Evolutionary conservation across 2,888 invertebrate species (phyloP).

Genomic region (Tanytarsus gracilentus): DNA sequence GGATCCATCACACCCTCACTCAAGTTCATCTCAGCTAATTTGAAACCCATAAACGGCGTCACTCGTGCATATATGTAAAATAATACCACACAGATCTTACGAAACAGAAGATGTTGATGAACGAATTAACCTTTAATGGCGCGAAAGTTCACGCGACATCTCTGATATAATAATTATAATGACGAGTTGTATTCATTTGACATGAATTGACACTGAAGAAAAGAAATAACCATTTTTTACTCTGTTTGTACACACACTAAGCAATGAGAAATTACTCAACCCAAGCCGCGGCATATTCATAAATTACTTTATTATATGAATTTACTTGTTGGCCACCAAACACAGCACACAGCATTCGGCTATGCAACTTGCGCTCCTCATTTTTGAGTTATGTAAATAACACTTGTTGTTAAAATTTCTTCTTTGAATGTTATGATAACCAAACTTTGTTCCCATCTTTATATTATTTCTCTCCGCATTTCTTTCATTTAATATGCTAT

Average conservation of each 20-base stretch:
- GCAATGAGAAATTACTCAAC: constrained; percentile 27
- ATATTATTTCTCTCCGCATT: no score
- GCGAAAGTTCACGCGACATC: constrained; percentile 27
- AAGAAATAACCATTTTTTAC: background rate
- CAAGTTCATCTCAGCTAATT: no score
- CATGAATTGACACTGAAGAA: constrained; percentile 16
- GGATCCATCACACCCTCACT: no score
- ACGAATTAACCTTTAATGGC: constrained; percentile 23
- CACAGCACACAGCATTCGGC: background rate
- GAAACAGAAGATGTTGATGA: background rate
- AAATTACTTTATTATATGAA: background rate
- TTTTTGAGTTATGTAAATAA: constrained; percentile 23
- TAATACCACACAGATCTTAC: no score
- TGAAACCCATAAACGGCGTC: no score
- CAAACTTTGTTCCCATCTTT: no score
- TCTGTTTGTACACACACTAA: background rate
- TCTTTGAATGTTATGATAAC: constrained; percentile 17
- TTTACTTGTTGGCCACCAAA: constrained; percentile 1
- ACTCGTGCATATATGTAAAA: no score
- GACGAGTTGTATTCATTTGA: constrained; percentile 27
- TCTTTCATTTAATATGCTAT: no score
- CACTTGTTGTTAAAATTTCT: constrained; percentile 14
- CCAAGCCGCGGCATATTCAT: background rate
- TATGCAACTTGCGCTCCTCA: background rate
- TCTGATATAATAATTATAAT: constrained; percentile 14